Percentiles rank a stretch among this genome's conserved stretches.
Conservation (phyloP, 2,113 vertebrate genomes). For the Rhinolophus sinicus region DNA sequence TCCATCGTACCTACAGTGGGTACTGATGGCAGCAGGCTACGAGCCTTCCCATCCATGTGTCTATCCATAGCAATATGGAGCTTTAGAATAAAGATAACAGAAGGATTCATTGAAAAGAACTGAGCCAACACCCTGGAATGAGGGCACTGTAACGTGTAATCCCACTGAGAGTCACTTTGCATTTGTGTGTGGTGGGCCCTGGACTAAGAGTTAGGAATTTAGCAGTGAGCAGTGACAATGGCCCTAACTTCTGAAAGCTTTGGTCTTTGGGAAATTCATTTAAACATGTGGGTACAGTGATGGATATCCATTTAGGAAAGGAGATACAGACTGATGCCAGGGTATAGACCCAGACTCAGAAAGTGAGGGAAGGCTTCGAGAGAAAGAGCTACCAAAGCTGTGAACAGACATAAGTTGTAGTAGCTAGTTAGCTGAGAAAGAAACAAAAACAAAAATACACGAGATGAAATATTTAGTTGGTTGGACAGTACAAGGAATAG, state of each 20-base stretch:
- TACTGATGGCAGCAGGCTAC: neutral
- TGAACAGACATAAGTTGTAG: neutral
- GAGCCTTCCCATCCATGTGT: neutral
- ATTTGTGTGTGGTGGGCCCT: neutral
- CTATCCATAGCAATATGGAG: neutral
- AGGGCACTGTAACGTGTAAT: neutral
- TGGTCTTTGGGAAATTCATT: neutral
- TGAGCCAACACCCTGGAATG: neutral
- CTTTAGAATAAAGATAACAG: neutral
- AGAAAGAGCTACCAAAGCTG: neutral
- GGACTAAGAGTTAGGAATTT: neutral
- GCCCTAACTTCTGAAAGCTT: neutral
- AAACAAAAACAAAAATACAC: neutral
- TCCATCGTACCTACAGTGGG: fast-evolving
- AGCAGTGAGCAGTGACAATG: neutral
- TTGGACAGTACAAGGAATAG: neutral
- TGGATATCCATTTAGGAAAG: neutral
- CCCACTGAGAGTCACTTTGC: neutral
- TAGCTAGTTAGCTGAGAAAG: neutral
- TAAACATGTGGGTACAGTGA: neutral
- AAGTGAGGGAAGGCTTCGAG: neutral
- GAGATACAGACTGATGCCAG: neutral
- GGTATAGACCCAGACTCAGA: neutral
- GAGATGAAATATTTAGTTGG: neutral
- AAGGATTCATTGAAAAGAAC: neutral